Evolutionary conservation across 2,888 invertebrate genomes (phyloP).

Genomic region (Anagyrus pseudococci): DNA sequence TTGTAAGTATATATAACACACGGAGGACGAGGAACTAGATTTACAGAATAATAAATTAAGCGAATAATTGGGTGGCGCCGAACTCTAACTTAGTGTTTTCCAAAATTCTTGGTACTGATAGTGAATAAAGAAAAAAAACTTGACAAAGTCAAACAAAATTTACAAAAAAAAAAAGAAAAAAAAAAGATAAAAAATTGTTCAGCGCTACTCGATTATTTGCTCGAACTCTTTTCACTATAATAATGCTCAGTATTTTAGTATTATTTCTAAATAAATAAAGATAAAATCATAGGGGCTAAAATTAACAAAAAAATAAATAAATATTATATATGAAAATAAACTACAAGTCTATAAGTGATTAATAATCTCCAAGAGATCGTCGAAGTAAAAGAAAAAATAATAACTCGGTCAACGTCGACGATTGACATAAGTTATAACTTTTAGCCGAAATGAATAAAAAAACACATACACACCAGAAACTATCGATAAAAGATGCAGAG

Average conservation of each 20-base stretch:
- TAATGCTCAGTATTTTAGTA: slow-evolving; percentile 30
- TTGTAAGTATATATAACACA: slow-evolving; percentile 14
- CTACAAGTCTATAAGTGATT: slow-evolving; percentile 13
- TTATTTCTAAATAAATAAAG: slow-evolving; percentile 32
- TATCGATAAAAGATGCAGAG: too few species aligned
- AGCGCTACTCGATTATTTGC: slow-evolving; percentile 9
- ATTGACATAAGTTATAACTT: slow-evolving; percentile 1
- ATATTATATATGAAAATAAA: slow-evolving; percentile 5
- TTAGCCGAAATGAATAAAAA: neutral
- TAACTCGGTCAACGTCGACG: slow-evolving; percentile 5
- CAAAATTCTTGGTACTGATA: too few species aligned
- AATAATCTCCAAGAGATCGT: neutral
- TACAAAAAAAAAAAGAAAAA: slow-evolving; percentile 1
- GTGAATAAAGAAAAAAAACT: neutral
- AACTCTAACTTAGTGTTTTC: too few species aligned
- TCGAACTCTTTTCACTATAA: slow-evolving; percentile 18
- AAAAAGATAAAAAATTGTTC: neutral
- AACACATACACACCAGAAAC: too few species aligned
- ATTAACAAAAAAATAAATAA: too few species aligned
- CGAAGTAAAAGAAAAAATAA: slow-evolving; percentile 1
- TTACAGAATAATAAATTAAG: too few species aligned
- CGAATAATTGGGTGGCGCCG: too few species aligned
- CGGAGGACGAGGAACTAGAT: slow-evolving; percentile 5
- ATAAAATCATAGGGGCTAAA: slow-evolving; percentile 24
- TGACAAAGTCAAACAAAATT: too few species aligned